Evolutionary conservation across 2,113 vertebrate species (phyloP), one percentile per base, ranked within the genome.

Genomic region (Semnornis frantzii): DNA sequence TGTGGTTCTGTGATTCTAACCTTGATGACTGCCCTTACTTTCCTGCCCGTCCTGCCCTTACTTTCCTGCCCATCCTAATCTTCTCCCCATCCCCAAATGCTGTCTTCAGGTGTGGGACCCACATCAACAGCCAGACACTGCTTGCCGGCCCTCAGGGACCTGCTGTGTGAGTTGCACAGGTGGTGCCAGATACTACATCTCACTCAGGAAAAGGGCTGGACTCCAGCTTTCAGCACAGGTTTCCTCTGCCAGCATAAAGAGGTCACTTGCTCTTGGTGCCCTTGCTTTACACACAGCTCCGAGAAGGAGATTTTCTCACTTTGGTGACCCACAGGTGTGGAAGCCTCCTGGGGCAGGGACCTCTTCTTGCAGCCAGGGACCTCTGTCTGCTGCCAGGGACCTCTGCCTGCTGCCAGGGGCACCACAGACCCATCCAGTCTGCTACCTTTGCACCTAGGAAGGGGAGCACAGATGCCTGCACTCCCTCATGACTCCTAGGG

Each of bases 391-490:
- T 37, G 17, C 27, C 30, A 42, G 42, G 42, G 42, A 5, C 42
- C 42, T 42, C 42, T 42, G 42, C 42, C 15, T 15, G 42, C 13
- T 86, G 58, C 8, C 54, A 68, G 37, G 71, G 46, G 19, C 59
- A 21, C 72, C 1, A 0, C 2, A 4, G 18, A 8, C 55, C 57
- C 72, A 39, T 13, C 46, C 62, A 69, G 42, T 23, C 33, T 20
- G 27, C 1, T 7, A 54, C 37, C 34, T 37, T 3, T 0, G 2
- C 20, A 30, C 33, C 39, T 24, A 11, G 3, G 1, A 5, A 5
- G 6, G 5, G 28, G 9, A 55, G 28, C 27, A 31, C 0, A 1
- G 77, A 9, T 19, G 5, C 27, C 23, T 3, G 0, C 2, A 0
- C 3, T 50, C 39, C 39, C 30, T 75, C 57, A 33, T 2, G 0